Evolutionary conservation across 2,888 invertebrate species (phyloP).

Genomic region (Drosophila prostipennis): DNA sequence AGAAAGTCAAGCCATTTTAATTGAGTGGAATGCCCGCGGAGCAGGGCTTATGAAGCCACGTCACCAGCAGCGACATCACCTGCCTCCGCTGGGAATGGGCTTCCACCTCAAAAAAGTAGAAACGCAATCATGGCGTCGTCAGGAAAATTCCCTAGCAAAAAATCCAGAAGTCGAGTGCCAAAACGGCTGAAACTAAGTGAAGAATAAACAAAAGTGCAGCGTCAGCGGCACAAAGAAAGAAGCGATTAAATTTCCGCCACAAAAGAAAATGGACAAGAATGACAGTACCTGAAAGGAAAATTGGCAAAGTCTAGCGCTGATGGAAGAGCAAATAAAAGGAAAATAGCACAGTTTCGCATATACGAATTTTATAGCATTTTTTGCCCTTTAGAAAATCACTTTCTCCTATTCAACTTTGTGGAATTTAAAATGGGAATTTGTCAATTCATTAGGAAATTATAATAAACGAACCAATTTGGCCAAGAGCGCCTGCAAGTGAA

Average conservation of each 20-base stretch:
- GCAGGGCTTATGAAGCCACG: conserved; percentile 20
- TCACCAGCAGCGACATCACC: conserved; percentile 14
- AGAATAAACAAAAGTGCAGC: conserved; percentile 45
- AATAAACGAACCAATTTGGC: neutral
- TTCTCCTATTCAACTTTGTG: neutral
- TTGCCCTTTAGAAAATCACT: neutral
- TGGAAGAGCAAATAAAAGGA: conserved; percentile 5
- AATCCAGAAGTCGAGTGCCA: conserved; percentile 7
- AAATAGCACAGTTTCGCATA: conserved; percentile 5
- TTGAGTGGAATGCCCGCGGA: conserved; percentile 38
- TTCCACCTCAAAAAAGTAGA: conserved; percentile 1
- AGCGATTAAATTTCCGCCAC: conserved; percentile 29
- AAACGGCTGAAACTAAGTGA: conserved; percentile 30
- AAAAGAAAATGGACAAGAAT: conserved; percentile 19
- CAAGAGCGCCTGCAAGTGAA: neutral
- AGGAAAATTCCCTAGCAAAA: conserved; percentile 15
- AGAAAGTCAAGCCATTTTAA: conserved; percentile 37
- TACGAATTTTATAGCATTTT: neutral
- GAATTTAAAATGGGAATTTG: neutral
- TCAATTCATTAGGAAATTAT: neutral
- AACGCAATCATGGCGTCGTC: conserved; percentile 36
- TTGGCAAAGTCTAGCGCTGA: conserved; percentile 10
- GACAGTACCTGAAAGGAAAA: conserved; percentile 27
- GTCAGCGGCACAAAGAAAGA: conserved; percentile 33
- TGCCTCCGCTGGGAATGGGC: neutral